A percentile compares a stretch with the other conserved stretches of the same genome.
Conservation (phyloP, 1,140 invertebrate species). For the Orius insidiosus region DNA sequence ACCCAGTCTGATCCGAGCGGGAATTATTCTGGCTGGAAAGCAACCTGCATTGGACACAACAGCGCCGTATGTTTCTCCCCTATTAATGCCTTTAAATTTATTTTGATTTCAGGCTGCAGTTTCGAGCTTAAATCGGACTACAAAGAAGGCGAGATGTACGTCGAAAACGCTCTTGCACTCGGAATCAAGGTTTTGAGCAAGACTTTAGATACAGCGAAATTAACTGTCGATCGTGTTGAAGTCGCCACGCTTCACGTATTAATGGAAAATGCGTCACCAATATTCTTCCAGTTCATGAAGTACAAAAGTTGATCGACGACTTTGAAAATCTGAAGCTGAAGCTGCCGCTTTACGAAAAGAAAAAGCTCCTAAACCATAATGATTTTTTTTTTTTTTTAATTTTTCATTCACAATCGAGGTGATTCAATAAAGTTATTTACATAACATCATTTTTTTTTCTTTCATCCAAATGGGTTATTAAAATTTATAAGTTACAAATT, state of each 20-base stretch:
- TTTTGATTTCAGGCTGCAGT: constrained; percentile 52
- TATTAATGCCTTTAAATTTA: no score
- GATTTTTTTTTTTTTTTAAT: not conserved
- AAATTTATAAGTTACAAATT: no score
- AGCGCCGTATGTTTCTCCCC: constrained; percentile 45
- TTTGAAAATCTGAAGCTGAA: constrained; percentile 79
- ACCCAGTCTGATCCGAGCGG: constrained; percentile 99
- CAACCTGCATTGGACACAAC: constrained; percentile 98
- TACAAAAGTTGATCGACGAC: constrained; percentile 68
- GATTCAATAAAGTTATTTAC: no score
- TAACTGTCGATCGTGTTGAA: constrained; percentile 82
- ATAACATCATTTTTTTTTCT: no score
- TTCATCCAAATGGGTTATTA: no score
- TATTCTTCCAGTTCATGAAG: constrained; percentile 64
- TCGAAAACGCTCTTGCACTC: constrained; percentile 72
- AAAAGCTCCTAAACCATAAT: constrained; percentile 25
- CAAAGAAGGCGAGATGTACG: constrained; percentile 76
- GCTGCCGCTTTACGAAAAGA: constrained; percentile 65
- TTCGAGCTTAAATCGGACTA: constrained; percentile 94
- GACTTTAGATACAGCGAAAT: constrained; percentile 95
- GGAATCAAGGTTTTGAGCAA: constrained; percentile 92
- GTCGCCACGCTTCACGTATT: constrained; percentile 73
- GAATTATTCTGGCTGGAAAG: constrained; percentile 99
- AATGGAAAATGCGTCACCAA: constrained; percentile 51
- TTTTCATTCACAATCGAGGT: no score